Base-by-base conservation (phyloP, 2,797 vertebrate genomes). In the Cyprinodon diabolis region DNA sequence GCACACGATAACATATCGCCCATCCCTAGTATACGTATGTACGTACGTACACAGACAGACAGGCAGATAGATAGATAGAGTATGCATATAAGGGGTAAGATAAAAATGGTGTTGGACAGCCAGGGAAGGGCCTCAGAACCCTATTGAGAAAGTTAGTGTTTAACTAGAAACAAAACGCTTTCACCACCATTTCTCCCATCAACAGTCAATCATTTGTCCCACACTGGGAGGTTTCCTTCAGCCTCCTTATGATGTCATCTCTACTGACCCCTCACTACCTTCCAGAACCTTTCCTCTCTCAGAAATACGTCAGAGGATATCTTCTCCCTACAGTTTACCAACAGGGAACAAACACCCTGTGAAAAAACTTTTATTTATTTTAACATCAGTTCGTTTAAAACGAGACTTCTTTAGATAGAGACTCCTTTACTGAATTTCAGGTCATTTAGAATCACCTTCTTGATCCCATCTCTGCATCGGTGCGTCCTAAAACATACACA, bases 401-500 rank as follows among this genome's bases (percentile, higher is more conserved):
- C 2, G 30, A 30, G 30, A 30, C 30, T 30, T 30, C 30, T 30
- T 2, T 3, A 30, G 30, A 30, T 48, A 0, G 68, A n/a, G 40
- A 56, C n/a, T 1, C 0, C 11, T 30, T 25, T 52, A 65, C 40
- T 55, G 21, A 45, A 37, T 35, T 43, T 7, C 60, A 25, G 47
- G 70, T 66, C 52, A 57, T 51, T 17, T 30, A 0, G 1, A 74
- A 30, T n/a, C 35, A 0, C 23, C 40, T 0, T 7, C n/a, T 40
- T 6, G 2, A 35, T 72, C 76, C 60, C 15, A 17, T 55, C 72
- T 70, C 51, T 1, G 0, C 17, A 0, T 7, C 0, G 3, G 40
- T 52, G 23, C 66, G 35, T 74, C 71, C 45, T 68, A 67, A 67
- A 66, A 72, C 43, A 0, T 12, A 23, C 72, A 62, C 66, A 21